Evolutionary conservation across 2,113 vertebrate genomes (phyloP), one percentile per base, ranked within the genome.

Genomic region (Alces alces): DNA sequence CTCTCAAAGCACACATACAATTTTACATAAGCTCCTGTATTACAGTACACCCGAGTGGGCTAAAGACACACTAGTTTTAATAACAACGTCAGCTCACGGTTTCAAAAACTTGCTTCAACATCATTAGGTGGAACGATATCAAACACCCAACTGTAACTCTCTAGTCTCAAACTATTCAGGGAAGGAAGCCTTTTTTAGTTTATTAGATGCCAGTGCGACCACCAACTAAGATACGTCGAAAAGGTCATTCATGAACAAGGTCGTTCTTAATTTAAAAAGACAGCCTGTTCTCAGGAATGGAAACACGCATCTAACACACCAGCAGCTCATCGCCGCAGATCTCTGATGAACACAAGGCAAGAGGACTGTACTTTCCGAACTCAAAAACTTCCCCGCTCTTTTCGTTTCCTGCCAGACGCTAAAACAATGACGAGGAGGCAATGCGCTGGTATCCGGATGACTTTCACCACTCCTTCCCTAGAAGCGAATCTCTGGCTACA

Each of bases 281-380:
- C 25, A 86, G 39, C 50, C 45, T 64, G 52, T 70, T 82, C 43
- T 86, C 52, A 25, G n/a, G 33, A 30, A 52, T 45, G 85, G 89
- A 79, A 80, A 85, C 43, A 33, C 3, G 16, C 50, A 55, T 50
- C 54, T 55, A 87, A 90, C 57, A 93, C 43, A 85, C 33, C 36
- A 60, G 50, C 73, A 58, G 39, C 43, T 78, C 43, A 79, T 19
- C 89, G 47, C 4, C 39, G 73, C 87, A 96, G 66, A 89, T 45
- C 50, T 88, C 10, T 33, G 50, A 54, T 30, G 89, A 95, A 39
- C 54, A 66, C 36, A 70, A 12, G 64, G 52, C 15, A 92, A 89
- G 61, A 89, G 78, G 95, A 23, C 54, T 23, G 86, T 92, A 97
- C 85, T 97, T 95, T 95, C 84, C 97, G 73, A 80, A 92, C 11